Base-by-base conservation (phyloP, 2,797 vertebrate genomes). In the Erpetoichthys calabaricus region DNA sequence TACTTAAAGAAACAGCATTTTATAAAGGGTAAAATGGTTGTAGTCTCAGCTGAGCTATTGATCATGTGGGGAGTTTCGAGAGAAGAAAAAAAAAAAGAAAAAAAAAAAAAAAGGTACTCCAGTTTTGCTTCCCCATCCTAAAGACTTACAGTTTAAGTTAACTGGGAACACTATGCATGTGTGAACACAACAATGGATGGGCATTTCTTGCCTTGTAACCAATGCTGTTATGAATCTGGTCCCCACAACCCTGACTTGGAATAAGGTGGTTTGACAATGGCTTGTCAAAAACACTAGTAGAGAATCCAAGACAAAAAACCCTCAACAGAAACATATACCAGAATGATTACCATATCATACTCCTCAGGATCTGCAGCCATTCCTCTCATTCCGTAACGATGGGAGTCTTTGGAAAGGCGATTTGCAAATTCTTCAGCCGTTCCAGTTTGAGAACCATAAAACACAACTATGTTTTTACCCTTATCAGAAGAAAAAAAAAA, bases 361-460 rank as follows among this genome's bases (percentile, higher is more conserved):
- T 99, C 96, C 71, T 99, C 95, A 0, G 94, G 96, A 75, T 98
- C 95, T 0, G 96, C 93, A 1, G 86, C 75, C 92, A 98, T 95
- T 68, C 94, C 94, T 65, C 93, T 87, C 79, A 99, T 94, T 60
- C 93, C 96, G 0, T 99, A 99, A 59, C 95, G 96, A 66, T 93
- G 92, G 59, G 94, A 88, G 0, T 99, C 95, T 80, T 98, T 99
- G 63, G 96, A 86, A 6, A 99, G 75, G 8, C 96, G 84, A 75
- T 91, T 97, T 59, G 93, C 82, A 75, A 99, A 98, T 66, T 98
- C 96, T 72, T 98, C 96, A 0, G 70, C 95, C 0, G 96, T 99
- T 47, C 96, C 96, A 0, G 96, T 99, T 76, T 98, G 96, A 45
- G 96, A 99, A 45, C 96, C 96, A 0, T 98, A 99, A 78, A 99